These are phyloP conservation scores for Chelonus insularis DNA, from an alignment of 1,140 invertebrate species.

Conservation along the genomic window DNA sequence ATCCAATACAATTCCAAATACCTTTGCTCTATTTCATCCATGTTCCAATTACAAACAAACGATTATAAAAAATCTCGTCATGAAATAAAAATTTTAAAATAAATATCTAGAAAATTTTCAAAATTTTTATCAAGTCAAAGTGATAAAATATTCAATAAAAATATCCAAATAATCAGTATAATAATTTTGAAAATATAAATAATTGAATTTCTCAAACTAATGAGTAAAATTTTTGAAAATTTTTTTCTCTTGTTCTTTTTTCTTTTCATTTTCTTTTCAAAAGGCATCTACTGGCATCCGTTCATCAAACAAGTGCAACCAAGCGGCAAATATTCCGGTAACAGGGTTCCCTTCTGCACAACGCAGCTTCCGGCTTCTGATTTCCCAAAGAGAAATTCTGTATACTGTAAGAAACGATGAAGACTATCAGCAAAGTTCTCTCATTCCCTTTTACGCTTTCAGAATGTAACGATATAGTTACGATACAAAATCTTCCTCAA, in stretches of 20 bases:
- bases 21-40: too few relatives aligned
- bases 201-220: too few relatives aligned
- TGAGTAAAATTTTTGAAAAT: not conserved
- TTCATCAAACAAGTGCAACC: slow-evolving; percentile 20
- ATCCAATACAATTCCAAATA: too few relatives aligned
- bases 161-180: too few relatives aligned
- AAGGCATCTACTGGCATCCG: not conserved
- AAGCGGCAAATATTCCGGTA: slow-evolving; percentile 20
- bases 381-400: slow-evolving; percentile 20
- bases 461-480: not conserved
- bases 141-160: too few relatives aligned
- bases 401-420: not conserved
- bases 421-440: not conserved
- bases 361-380: slow-evolving; percentile 14
- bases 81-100: too few relatives aligned
- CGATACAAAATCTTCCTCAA: not conserved
- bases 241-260: slow-evolving; percentile 1
- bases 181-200: too few relatives aligned
- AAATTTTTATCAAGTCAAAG: too few relatives aligned
- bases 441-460: not conserved
- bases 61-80: too few relatives aligned
- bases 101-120: too few relatives aligned
- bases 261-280: not conserved
- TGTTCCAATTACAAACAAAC: too few relatives aligned
- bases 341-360: not conserved